A percentile compares a stretch with the other conserved stretches of the same genome.
phyloP scores from a whole-genome alignment of 2,888 invertebrate species.

The Serripes groenlandicus region DNA sequence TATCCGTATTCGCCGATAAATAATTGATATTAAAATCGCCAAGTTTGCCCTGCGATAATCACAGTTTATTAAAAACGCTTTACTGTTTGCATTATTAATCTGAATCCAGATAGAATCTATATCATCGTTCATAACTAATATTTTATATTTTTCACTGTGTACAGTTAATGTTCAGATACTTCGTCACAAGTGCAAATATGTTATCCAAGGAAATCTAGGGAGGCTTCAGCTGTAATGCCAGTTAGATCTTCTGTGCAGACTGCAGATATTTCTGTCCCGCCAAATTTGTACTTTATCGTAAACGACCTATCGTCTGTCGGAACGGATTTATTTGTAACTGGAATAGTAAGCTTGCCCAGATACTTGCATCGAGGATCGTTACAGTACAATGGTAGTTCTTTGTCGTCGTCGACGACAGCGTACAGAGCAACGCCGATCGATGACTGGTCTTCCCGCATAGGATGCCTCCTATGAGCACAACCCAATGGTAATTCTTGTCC shows the following conservation, averaged over 20 bases:
- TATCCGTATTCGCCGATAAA: no score
- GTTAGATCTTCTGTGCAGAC: not conserved
- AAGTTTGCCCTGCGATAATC: no score
- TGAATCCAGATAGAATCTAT: no score
- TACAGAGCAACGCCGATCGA: not conserved
- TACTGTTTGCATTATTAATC: no score
- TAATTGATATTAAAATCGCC: no score
- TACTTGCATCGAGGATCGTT: not conserved
- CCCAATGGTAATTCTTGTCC: not conserved
- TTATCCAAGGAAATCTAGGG: conserved; percentile 8
- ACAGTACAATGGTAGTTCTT: not conserved
- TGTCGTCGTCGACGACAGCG: not conserved
- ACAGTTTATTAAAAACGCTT: no score
- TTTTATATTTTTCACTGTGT: no score
- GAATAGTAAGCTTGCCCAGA: not conserved
- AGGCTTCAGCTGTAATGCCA: not conserved
- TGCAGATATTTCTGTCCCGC: conserved; percentile 7
- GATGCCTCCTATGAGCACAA: not conserved
- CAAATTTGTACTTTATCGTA: not conserved
- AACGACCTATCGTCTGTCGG: conserved; percentile 1
- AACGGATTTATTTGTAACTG: not conserved
- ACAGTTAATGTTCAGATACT: no score
- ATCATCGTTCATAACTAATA: no score
- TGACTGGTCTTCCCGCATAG: not conserved
- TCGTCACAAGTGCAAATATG: no score